phyloP scores from a whole-genome alignment of 2,113 vertebrate species.

The Orcinus orca region DNA sequence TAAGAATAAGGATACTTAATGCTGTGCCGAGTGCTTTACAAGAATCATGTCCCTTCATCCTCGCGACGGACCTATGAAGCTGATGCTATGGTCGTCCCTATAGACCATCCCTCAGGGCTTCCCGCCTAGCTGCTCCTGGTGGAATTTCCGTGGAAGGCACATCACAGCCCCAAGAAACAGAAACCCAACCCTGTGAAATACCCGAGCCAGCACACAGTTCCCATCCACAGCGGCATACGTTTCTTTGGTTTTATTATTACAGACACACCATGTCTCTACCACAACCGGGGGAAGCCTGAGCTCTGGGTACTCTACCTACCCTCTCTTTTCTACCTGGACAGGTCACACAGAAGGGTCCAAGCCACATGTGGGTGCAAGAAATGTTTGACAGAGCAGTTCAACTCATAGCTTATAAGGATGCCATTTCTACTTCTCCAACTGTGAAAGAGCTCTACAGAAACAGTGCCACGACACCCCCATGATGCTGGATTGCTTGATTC shows the following conservation, averaged over 20 bases:
- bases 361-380: constrained; percentile 53
- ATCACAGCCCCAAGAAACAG: neutral
- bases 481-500: neutral
- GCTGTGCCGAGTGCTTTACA: neutral
- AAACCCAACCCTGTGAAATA: neutral
- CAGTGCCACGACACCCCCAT: neutral
- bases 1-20: neutral
- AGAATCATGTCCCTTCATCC: neutral
- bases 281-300: constrained; percentile 1
- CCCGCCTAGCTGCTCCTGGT: neutral
- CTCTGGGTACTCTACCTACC: neutral
- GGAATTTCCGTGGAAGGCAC: too few species aligned
- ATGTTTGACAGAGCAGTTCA: constrained; percentile 48
- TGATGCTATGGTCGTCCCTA: accelerated
- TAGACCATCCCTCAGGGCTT: neutral
- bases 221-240: neutral
- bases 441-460: constrained; percentile 64
- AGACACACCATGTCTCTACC: constrained; percentile 53
- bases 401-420: constrained; percentile 74
- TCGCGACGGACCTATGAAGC: neutral
- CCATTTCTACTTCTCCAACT: constrained; percentile 71
- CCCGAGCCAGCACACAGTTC: neutral
- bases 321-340: constrained; percentile 42
- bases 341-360: constrained; percentile 64
- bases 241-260: constrained; percentile 76